These are phyloP conservation scores for Scrobipalpa costella DNA, from an alignment of 2,888 invertebrate genomes.

Conservation along the genomic window DNA sequence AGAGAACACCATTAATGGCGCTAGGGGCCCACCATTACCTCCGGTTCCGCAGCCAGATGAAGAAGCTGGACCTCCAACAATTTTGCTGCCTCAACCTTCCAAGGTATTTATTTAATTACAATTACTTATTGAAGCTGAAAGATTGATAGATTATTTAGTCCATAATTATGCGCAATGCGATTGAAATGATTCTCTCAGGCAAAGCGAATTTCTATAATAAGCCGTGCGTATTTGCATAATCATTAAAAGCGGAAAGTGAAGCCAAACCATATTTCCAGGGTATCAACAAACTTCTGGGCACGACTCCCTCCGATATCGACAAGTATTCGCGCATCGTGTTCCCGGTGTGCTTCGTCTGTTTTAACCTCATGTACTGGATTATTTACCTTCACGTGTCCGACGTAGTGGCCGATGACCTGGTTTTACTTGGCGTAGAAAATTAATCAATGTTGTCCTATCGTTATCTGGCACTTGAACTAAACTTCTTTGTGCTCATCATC, in stretches of 20 bases:
- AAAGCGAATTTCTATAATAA: not conserved
- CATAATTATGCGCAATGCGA: slow-evolving; percentile 16
- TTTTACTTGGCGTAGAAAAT: slow-evolving; percentile 84
- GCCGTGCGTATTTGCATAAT: not conserved
- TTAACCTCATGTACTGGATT: slow-evolving; percentile 99
- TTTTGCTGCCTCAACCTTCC: slow-evolving; percentile 64
- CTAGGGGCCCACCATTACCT: slow-evolving; percentile 75
- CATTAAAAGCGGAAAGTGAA: slow-evolving; percentile 46
- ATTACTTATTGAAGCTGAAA: not conserved
- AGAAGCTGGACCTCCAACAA: slow-evolving; percentile 83
- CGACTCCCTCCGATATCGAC: slow-evolving; percentile 98
- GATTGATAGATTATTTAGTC: not conserved
- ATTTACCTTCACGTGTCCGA: slow-evolving; percentile 97
- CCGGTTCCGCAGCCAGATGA: slow-evolving; percentile 64
- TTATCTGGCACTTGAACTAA: slow-evolving; percentile 36
- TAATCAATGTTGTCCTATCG: slow-evolving; percentile 37
- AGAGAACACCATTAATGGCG: slow-evolving; percentile 94
- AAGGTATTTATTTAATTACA: slow-evolving; percentile 45
- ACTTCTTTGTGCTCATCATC: slow-evolving; percentile 41
- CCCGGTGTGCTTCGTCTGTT: slow-evolving; percentile 98
- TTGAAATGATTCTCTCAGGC: not conserved
- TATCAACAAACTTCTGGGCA: slow-evolving; percentile 94
- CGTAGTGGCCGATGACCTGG: slow-evolving; percentile 95
- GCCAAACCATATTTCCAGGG: slow-evolving; percentile 76
- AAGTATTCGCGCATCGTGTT: slow-evolving; percentile 99